These are phyloP conservation scores for Oligia strigilis DNA, from an alignment of 2,888 invertebrate genomes.

Conservation along the genomic window DNA sequence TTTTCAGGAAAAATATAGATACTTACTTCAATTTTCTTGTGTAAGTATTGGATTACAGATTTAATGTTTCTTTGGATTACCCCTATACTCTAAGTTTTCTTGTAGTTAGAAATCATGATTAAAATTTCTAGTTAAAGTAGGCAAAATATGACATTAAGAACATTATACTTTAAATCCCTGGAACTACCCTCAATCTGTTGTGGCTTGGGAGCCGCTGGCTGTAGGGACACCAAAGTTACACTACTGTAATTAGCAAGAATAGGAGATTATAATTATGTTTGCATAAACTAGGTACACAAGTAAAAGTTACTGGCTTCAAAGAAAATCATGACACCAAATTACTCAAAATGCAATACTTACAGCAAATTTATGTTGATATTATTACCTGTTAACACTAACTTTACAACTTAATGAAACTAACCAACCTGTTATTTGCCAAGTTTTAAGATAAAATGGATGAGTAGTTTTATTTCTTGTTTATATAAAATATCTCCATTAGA, in stretches of 20 bases:
- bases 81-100: neutral
- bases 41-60: neutral
- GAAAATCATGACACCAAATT: neutral
- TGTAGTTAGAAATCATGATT: neutral
- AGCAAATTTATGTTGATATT: neutral
- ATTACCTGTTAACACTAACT: neutral
- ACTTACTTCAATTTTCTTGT: neutral
- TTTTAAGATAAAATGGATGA: constrained; percentile 8
- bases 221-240: too few species aligned
- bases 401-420: neutral
- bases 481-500: neutral
- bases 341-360: constrained; percentile 7
- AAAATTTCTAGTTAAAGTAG: neutral
- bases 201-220: neutral
- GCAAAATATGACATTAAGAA: neutral
- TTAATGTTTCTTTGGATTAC: neutral
- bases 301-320: neutral
- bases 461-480: neutral
- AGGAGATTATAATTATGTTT: neutral
- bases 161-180: neutral
- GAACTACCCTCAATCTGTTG: neutral
- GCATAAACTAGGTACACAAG: neutral
- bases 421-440: neutral
- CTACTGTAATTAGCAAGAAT: neutral
- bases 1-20: neutral